phyloP scores from a whole-genome alignment of 2,113 vertebrate species.

The Chloebia gouldiae region DNA sequence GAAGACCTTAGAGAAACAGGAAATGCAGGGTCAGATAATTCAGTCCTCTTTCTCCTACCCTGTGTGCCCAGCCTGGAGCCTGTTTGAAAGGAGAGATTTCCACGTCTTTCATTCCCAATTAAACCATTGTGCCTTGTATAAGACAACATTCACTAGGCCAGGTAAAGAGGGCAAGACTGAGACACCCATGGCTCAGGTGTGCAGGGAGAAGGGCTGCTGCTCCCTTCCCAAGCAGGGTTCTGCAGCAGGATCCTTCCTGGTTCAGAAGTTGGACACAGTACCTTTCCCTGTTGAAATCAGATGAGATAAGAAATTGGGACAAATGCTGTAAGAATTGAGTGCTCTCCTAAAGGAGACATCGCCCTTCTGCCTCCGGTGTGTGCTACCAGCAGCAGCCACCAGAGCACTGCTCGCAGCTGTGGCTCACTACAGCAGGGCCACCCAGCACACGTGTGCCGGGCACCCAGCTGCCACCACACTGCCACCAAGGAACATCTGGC shows the following conservation, averaged over 20 bases:
- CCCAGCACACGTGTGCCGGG: rapidly evolving
- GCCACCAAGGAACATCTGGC: background rate
- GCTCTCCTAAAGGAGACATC: background rate
- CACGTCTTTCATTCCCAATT: background rate
- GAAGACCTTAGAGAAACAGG: background rate
- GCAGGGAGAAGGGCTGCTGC: background rate
- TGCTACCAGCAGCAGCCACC: background rate
- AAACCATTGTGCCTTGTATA: background rate
- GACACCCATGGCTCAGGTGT: background rate
- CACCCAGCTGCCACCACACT: background rate
- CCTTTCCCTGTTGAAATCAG: background rate
- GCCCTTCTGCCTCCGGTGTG: background rate
- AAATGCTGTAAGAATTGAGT: background rate
- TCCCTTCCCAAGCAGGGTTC: background rate
- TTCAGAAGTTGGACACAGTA: background rate
- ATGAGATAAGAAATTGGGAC: background rate
- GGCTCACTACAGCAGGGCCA: background rate
- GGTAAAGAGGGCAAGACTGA: background rate
- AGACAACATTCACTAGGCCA: background rate
- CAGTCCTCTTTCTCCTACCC: background rate
- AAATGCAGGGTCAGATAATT: background rate
- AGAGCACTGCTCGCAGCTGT: rapidly evolving
- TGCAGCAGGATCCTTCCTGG: background rate
- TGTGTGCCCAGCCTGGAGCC: background rate
- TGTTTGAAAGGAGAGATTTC: background rate